Percentiles rank a stretch among this genome's conserved stretches.
These are phyloP conservation scores for Acronicta aceris DNA, from an alignment of 2,888 invertebrate species.

Conservation along the genomic window DNA sequence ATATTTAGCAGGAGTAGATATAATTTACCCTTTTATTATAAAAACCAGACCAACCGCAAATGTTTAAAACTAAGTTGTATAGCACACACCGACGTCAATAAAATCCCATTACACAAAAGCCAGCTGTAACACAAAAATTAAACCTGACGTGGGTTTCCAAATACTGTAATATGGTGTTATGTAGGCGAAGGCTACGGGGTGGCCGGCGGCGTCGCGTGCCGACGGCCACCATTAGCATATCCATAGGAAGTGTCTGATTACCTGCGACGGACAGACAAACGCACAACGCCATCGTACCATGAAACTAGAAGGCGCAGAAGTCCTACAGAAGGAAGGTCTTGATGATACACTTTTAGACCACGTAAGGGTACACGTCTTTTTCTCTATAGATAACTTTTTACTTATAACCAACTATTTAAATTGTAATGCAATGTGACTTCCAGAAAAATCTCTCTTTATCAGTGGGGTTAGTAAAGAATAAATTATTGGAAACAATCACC, in stretches of 20 bases:
- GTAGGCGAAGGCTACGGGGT: conserved; percentile 64
- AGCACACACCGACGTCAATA: conserved; percentile 7
- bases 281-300: conserved; percentile 49
- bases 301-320: not conserved
- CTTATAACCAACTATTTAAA: too few relatives aligned
- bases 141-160: conserved; percentile 34
- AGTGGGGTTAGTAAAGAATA: too few relatives aligned
- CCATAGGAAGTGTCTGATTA: conserved; percentile 80
- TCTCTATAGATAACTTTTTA: too few relatives aligned
- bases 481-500: too few relatives aligned
- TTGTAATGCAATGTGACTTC: too few relatives aligned
- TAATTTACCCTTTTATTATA: not conserved
- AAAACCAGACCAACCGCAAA: not conserved
- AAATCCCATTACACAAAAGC: conserved; percentile 27
- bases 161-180: conserved; percentile 45
- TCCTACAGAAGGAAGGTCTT: conserved; percentile 17
- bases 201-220: conserved; percentile 75
- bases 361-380: too few relatives aligned
- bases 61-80: not conserved
- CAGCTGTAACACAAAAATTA: conserved; percentile 34
- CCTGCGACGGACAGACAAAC: conserved; percentile 73
- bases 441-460: too few relatives aligned
- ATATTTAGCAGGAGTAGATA: too few relatives aligned
- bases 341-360: not conserved
- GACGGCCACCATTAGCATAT: conserved; percentile 75